Conservation (phyloP, 2,888 invertebrate genomes). For the Hyposoter dolosus region DNA sequence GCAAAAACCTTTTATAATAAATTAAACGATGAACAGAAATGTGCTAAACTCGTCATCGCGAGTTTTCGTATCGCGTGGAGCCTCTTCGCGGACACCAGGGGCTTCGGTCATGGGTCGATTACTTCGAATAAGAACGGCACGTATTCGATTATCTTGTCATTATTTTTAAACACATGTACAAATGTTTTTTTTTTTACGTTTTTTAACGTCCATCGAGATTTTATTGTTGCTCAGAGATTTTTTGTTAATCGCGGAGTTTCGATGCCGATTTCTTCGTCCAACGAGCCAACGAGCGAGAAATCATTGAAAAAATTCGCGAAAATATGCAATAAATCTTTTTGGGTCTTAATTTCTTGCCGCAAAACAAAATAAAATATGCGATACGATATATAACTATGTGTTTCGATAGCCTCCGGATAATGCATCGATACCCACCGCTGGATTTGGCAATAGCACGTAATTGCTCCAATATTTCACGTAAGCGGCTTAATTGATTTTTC, state of each 20-base stretch:
- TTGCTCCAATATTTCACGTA: conserved; percentile 82
- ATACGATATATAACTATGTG: neutral
- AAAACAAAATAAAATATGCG: neutral
- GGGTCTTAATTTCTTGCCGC: conserved; percentile 2
- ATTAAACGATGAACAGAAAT: neutral
- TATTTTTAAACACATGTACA: conserved; percentile 10
- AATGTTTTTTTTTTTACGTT: neutral
- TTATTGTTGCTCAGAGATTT: conserved; percentile 12
- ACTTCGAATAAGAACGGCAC: conserved; percentile 34
- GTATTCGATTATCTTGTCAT: conserved; percentile 57
- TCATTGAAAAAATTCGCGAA: neutral
- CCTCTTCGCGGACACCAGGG: conserved; percentile 53
- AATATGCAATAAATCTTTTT: conserved; percentile 8
- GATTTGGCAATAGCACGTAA: conserved; percentile 82
- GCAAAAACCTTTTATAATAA: neutral
- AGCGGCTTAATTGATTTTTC: conserved; percentile 84
- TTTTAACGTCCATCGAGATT: conserved; percentile 24
- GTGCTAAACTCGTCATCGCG: conserved; percentile 6
- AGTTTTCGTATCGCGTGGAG: conserved; percentile 38
- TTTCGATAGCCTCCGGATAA: conserved; percentile 74
- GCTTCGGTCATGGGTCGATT: conserved; percentile 77
- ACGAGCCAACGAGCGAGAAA: neutral
- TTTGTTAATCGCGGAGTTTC: neutral
- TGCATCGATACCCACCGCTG: conserved; percentile 80
- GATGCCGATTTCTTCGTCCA: neutral